Base-by-base conservation (phyloP, 2,888 invertebrate species). In the Ctenicera cuprea region DNA sequence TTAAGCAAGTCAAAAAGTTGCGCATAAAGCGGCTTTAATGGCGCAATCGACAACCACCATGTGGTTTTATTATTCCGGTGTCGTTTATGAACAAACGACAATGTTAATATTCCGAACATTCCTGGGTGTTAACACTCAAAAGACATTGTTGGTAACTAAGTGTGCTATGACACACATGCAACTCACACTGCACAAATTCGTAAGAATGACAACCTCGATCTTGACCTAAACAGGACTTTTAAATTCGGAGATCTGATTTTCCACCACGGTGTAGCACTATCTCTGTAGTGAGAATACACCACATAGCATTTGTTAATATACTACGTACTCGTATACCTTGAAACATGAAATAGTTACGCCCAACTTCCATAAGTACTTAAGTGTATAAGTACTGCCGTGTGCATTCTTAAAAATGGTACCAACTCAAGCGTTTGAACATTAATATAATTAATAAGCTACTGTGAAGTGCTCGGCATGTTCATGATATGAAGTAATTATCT, bases 201-300 rank as follows among this genome's bases (percentile, higher is more conserved):
- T 61, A 59, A 68, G 75, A 71, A 76, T 78, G 79, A 78, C 80
- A 82, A 77, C 80, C 81, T 76, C 78, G 80, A 78, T 81, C 81
- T 82, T 82, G 81, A 82, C 81, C 83, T 79, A 81, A 83, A 82
- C 82, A 80, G 83, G 84, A 80, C 84, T 85, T 86, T 86, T 85
- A 86, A 85, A 71, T 54, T 63, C 33, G 26, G 33, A 18, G 9
- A 20, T 43, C 30, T 52, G 37, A 45, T 38, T 26, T 64, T 73
- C 73, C 69, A 63, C 57, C 73, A 69, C 62, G 73, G 66, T 62
- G 16, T n/a, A 11, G 11, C 22, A 7, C 14, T 33, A 33, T 5
- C 7, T 26, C 26, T 20, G 0, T 20, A 22, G 4, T 16, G 16
- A n/a, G 8, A 20, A n/a, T 14, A 26, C 20, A 52, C 26, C 26